Conservation (phyloP, 2,113 vertebrate species). For the Ptilorrhoa leucosticta region DNA sequence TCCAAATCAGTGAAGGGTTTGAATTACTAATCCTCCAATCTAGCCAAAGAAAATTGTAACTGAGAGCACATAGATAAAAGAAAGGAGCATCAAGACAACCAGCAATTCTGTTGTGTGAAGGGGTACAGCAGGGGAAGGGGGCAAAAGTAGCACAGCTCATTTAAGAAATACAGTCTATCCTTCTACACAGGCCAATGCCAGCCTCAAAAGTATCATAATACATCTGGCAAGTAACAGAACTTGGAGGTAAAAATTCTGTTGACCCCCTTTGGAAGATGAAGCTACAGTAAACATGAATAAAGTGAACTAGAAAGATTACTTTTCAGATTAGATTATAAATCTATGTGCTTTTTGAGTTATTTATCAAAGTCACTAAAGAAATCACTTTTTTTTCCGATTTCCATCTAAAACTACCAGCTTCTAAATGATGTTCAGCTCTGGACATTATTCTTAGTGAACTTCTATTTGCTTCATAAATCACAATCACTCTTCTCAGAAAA, state of each 20-base stretch:
- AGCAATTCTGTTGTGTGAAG: not conserved
- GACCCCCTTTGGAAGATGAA: fast-evolving
- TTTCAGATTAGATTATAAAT: not conserved
- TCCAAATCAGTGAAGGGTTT: not conserved
- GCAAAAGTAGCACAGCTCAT: not conserved
- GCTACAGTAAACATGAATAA: not conserved
- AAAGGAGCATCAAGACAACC: fast-evolving
- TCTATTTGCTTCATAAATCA: not conserved
- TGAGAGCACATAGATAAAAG: not conserved
- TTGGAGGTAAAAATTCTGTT: not conserved
- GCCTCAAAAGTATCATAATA: not conserved
- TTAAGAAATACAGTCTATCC: not conserved
- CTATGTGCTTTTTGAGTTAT: fast-evolving
- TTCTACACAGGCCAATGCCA: not conserved
- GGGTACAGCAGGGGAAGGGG: fast-evolving
- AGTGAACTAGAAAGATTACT: not conserved
- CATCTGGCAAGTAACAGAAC: not conserved
- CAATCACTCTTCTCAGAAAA: not conserved
- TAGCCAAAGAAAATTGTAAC: not conserved
- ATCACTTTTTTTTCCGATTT: not conserved
- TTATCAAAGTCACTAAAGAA: not conserved
- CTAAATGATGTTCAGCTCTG: not conserved
- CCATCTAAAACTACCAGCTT: not conserved
- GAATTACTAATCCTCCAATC: not conserved
- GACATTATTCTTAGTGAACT: not conserved